A percentile compares a stretch with the other conserved stretches of the same genome.
These are phyloP conservation scores for Cyrtonyx montezumae DNA, from an alignment of 2,113 vertebrate species.

Conservation along the genomic window DNA sequence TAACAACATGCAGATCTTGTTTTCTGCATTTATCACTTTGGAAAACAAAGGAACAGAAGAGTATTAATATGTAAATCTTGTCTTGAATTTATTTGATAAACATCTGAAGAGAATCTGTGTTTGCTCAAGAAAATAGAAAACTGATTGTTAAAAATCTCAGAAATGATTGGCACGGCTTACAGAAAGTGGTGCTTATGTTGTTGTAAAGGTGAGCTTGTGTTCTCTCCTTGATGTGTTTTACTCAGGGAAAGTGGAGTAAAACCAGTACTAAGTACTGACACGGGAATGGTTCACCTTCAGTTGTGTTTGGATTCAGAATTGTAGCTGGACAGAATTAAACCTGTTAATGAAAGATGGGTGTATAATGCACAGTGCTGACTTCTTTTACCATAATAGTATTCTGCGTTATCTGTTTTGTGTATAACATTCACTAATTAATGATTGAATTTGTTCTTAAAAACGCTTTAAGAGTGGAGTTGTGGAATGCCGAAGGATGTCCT, in stretches of 20 bases:
- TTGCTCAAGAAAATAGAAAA: conserved; percentile 73
- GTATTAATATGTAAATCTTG: conserved; percentile 68
- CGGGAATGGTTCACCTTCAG: not conserved
- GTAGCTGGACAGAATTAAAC: not conserved
- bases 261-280: not conserved
- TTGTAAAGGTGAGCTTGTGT: conserved; percentile 29
- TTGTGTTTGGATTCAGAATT: not conserved
- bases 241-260: not conserved
- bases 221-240: conserved; percentile 40
- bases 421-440: not conserved
- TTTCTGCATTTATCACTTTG: conserved; percentile 8
- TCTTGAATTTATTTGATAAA: conserved; percentile 76
- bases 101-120: conserved; percentile 70
- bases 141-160: conserved; percentile 40
- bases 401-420: not conserved
- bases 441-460: not conserved
- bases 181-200: conserved; percentile 49
- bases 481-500: conserved; percentile 91
- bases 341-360: not conserved
- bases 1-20: conserved; percentile 15
- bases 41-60: not conserved
- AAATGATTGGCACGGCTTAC: conserved; percentile 53
- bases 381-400: not conserved
- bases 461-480: conserved; percentile 85
- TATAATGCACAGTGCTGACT: not conserved